Percentiles rank a stretch among this genome's conserved stretches.
phyloP scores from a whole-genome alignment of 2,113 vertebrate species.

The Tychaedon coryphoeus region DNA sequence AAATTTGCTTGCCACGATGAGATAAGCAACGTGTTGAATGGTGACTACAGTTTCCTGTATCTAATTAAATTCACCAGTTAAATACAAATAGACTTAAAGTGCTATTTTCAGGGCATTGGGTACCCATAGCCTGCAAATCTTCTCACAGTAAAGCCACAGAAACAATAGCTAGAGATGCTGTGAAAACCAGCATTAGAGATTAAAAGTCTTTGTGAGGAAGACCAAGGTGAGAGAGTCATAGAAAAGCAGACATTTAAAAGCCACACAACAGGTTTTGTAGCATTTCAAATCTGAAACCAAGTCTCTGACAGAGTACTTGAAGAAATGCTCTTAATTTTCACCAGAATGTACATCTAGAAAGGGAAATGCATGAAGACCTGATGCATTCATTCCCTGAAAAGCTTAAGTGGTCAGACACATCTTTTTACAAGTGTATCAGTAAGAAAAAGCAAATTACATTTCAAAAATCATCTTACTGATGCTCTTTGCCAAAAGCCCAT shows the following conservation, averaged over 20 bases:
- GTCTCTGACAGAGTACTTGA: neutral
- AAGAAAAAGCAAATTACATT: neutral
- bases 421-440: neutral
- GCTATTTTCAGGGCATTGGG: neutral
- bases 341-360: neutral
- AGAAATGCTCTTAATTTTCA: neutral
- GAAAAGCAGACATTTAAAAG: neutral
- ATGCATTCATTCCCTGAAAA: neutral
- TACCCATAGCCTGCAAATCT: neutral
- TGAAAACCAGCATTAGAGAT: neutral
- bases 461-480: neutral
- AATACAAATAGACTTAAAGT: neutral
- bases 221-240: neutral
- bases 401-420: neutral
- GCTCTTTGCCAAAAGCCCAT: neutral
- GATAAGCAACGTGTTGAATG: neutral
- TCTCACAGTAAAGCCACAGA: neutral
- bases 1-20: neutral
- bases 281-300: neutral
- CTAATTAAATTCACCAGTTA: neutral
- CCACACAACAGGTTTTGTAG: neutral
- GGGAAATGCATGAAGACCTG: neutral
- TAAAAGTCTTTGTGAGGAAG: neutral
- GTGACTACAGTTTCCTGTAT: neutral
- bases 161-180: neutral